Evolutionary conservation across 2,888 invertebrate species (phyloP).

Genomic region (Agrochola macilenta): DNA sequence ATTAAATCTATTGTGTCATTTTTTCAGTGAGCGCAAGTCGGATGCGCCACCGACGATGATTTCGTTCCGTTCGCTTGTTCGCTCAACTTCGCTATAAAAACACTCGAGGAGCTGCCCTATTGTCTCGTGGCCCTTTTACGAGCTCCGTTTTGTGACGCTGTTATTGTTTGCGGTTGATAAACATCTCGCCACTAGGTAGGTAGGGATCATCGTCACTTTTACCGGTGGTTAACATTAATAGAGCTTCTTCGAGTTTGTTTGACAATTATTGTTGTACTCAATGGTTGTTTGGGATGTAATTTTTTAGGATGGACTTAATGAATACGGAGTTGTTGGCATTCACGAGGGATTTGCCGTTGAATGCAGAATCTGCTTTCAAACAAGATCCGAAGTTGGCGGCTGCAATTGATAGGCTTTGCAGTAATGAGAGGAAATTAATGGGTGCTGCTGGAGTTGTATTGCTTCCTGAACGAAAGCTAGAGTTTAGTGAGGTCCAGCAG

Average conservation of each 20-base stretch:
- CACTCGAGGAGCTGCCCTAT: conserved; percentile 86
- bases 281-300: conserved; percentile 72
- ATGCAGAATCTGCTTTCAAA: conserved; percentile 74
- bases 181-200: conserved; percentile 90
- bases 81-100: conserved; percentile 88
- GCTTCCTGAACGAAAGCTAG: conserved; percentile 82
- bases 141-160: conserved; percentile 89
- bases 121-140: conserved; percentile 89
- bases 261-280: conserved; percentile 83
- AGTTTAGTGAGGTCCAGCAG: conserved; percentile 82
- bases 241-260: conserved; percentile 82
- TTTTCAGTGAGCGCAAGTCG: conserved; percentile 87
- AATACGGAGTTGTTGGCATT: conserved; percentile 79
- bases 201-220: conserved; percentile 89
- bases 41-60: conserved; percentile 90
- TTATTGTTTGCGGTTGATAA: conserved; percentile 91
- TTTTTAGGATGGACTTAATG: conserved; percentile 85
- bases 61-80: conserved; percentile 87
- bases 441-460: conserved; percentile 60
- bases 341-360: conserved; percentile 75
- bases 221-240: conserved; percentile 85
- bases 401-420: conserved; percentile 83
- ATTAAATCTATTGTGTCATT: conserved; percentile 90
- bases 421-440: conserved; percentile 61
- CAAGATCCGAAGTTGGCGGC: conserved; percentile 82